Percentiles rank a stretch among this genome's conserved stretches.
phyloP scores from a whole-genome alignment of 1,140 invertebrate genomes.

The Zelostemma sp. region DNA sequence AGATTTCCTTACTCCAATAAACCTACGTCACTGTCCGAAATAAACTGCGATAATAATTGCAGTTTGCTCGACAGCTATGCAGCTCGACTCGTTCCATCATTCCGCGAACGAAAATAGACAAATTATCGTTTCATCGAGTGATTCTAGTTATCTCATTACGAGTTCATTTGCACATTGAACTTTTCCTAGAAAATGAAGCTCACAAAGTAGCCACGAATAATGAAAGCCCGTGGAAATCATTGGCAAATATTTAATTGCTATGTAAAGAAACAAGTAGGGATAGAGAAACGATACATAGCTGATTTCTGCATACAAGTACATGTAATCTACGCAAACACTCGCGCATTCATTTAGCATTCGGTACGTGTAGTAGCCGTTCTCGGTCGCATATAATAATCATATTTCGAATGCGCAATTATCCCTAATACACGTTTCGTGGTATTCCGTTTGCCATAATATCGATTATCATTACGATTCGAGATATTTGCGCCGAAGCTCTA shows the following conservation, averaged over 20 bases:
- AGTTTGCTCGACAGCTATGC: no score
- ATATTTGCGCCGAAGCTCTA: conserved; percentile 18
- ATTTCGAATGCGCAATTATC: conserved; percentile 49
- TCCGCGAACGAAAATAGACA: no score
- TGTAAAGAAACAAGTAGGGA: no score
- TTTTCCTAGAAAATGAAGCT: conserved; percentile 29
- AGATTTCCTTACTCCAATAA: no score
- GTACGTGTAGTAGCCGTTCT: conserved; percentile 22
- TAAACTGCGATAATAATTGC: no score
- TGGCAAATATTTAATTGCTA: conserved; percentile 47
- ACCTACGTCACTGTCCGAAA: no score
- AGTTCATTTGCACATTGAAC: conserved; percentile 34
- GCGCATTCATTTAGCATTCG: conserved; percentile 40
- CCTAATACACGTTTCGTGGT: conserved; percentile 26
- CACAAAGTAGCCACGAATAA: conserved; percentile 37
- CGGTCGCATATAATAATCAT: conserved; percentile 45
- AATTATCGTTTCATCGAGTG: not conserved
- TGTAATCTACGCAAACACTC: conserved; percentile 39
- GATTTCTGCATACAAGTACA: conserved; percentile 39
- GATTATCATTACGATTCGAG: conserved; percentile 35
- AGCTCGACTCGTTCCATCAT: no score
- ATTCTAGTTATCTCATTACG: conserved; percentile 20
- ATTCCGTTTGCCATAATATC: conserved; percentile 39
- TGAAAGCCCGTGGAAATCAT: conserved; percentile 40
- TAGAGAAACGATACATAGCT: conserved; percentile 21